phyloP scores from a whole-genome alignment of 2,797 vertebrate genomes.

The Clarias pachynema region DNA sequence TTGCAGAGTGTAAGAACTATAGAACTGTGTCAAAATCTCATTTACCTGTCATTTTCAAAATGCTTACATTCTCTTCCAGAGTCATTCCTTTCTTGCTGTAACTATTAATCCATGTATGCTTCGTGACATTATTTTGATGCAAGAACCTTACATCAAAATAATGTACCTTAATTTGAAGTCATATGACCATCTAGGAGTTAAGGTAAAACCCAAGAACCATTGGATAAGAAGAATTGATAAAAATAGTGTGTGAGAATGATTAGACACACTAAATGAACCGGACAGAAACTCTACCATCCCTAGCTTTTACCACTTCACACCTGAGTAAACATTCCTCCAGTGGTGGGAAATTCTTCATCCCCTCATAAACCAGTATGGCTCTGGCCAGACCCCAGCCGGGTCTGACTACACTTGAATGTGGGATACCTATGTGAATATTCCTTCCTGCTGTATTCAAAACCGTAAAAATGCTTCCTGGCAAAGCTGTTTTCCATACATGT shows the following conservation, averaged over 20 bases:
- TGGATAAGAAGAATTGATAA: not conserved
- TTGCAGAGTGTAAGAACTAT: not conserved
- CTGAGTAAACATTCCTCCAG: conserved; percentile 61
- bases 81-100: not conserved
- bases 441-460: conserved; percentile 37
- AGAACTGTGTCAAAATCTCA: conserved; percentile 10
- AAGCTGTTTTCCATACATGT: conserved; percentile 35
- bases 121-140: not conserved
- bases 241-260: not conserved
- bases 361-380: not conserved
- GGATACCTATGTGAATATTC: conserved; percentile 32
- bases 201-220: not conserved
- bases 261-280: not conserved
- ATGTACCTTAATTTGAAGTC: not conserved
- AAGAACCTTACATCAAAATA: not conserved
- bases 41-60: not conserved
- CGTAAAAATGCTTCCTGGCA: conserved; percentile 24
- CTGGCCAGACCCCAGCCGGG: conserved; percentile 2
- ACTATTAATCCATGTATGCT: not conserved
- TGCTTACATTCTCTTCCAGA: not conserved
- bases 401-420: conserved; percentile 14
- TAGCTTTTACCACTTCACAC: conserved; percentile 50
- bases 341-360: conserved; percentile 32
- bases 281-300: not conserved
- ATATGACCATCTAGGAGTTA: not conserved